phyloP scores from a whole-genome alignment of 2,797 vertebrate species.

The Adrianichthys oophorus region DNA sequence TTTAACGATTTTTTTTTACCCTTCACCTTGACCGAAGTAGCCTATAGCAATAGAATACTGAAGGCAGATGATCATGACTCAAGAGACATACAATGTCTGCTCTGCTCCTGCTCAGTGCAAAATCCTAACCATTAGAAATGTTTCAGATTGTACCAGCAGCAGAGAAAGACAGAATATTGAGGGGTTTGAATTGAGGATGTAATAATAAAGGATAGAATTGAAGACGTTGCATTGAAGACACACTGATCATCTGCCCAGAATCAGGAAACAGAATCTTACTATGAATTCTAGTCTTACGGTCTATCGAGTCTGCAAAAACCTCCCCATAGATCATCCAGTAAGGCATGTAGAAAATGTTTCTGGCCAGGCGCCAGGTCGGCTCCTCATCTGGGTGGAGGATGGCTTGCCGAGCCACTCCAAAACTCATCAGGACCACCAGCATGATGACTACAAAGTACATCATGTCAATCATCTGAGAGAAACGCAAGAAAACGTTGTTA shows the following conservation, averaged over 20 bases:
- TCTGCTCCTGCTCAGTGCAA: conserved; percentile 25
- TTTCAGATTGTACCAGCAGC: conserved; percentile 42
- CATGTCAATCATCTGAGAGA: conserved; percentile 97
- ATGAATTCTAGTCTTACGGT: conserved; percentile 99
- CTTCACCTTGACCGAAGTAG: conserved; percentile 69
- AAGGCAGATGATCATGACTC: conserved; percentile 72
- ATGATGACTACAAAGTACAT: conserved; percentile 99
- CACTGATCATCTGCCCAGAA: conserved; percentile 89
- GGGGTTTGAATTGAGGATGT: background rate
- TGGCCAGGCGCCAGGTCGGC: conserved; percentile 94
- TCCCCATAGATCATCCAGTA: conserved; percentile 99
- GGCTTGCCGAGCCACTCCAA: conserved; percentile 95
- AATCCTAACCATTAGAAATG: conserved; percentile 4
- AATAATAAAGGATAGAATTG: conserved; percentile 11
- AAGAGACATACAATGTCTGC: conserved; percentile 14
- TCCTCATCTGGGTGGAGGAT: conserved; percentile 98
- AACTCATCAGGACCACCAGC: conserved; percentile 99
- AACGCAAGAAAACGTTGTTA: background rate
- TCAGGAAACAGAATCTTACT: conserved; percentile 99
- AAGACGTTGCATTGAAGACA: conserved; percentile 31
- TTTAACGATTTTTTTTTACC: background rate
- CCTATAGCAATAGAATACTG: conserved; percentile 44
- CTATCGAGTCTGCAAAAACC: conserved; percentile 99
- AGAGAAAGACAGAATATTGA: conserved; percentile 54
- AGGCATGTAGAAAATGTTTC: conserved; percentile 99